phyloP scores from a whole-genome alignment of 2,113 vertebrate species.

The Rutilus rutilus region DNA sequence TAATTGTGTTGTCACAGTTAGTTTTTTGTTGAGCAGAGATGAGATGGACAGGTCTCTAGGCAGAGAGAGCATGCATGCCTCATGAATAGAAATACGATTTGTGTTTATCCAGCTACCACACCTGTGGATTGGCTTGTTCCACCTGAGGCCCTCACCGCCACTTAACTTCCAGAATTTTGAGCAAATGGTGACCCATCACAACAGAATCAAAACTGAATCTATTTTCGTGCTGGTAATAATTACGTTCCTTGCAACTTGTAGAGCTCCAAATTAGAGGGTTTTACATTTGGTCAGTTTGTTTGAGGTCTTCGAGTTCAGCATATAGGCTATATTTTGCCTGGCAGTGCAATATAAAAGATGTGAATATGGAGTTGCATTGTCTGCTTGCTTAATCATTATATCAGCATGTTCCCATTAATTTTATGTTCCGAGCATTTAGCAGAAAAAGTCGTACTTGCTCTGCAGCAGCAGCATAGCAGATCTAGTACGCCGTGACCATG shows the following conservation, averaged over 20 bases:
- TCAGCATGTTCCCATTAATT: too few species aligned
- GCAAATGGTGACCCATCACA: constrained; percentile 6
- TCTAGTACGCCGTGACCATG: too few species aligned
- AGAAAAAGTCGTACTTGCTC: too few species aligned
- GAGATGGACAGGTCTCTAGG: constrained; percentile 45
- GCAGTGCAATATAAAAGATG: neutral
- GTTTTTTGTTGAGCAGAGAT: constrained; percentile 37
- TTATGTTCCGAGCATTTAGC: too few species aligned
- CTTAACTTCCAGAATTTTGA: constrained; percentile 8
- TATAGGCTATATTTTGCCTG: constrained; percentile 16
- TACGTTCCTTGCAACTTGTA: neutral
- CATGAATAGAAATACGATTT: constrained; percentile 52
- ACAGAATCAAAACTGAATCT: constrained; percentile 1
- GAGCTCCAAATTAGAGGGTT: neutral
- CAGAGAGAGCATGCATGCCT: constrained; percentile 50
- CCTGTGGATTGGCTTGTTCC: constrained; percentile 43
- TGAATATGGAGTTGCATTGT: neutral
- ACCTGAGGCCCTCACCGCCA: constrained; percentile 6
- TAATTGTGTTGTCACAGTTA: constrained; percentile 51
- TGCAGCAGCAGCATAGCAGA: too few species aligned
- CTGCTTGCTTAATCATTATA: constrained; percentile 22
- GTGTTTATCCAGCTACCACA: constrained; percentile 52
- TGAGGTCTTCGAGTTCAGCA: constrained; percentile 1
- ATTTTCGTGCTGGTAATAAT: constrained; percentile 13
- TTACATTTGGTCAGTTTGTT: neutral